Base-by-base conservation (phyloP, 2,113 vertebrate genomes). In the Cygnus atratus region DNA sequence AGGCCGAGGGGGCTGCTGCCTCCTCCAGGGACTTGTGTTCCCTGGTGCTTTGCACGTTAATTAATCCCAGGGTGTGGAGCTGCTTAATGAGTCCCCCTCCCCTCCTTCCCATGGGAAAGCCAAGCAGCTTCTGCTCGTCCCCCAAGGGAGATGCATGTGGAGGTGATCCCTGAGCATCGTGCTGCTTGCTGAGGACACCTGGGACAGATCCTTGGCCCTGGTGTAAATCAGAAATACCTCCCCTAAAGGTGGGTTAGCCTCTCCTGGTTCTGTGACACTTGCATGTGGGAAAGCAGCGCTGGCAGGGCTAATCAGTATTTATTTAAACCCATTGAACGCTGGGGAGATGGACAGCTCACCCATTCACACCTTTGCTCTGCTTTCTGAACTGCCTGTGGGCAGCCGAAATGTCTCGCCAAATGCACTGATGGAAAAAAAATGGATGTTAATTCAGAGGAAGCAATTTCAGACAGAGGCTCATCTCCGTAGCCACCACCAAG, bases 241-340 rank as follows among this genome's bases (percentile, higher is more conserved):
- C 68, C 37, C 62, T 41, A 17, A 37, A 66, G 54, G 25, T 14
- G 70, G 67, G 44, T 15, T 46, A 16, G 35, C 26, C 3, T 63
- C 82, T 93, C 79, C 44, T 9, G 10, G 0, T 0, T 2, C 80
- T 6, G 35, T 20, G 75, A 35, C 26, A 2, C 2, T 1, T 0
- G 1, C 16, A 2, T 2, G 52, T 2, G 1, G 59, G 39, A 52
- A 83, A 57, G 72, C 50, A 35, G 83, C 39, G 50, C 67, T 70
- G 50, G 57, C 29, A 21, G 65, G 61, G 73, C 48, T 44, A 37
- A 68, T 41, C 28, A 26, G 67, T 14, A 43, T 66, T 63, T 74
- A 15, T 63, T 77, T 77, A 89, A 74, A 35, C 5, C 2, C 3
- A 5, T 18, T 70, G 77, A 84, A 44, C 79, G 80, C 6, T 3